Conservation (phyloP, 2,797 vertebrate species). For the Podarcis lilfordi region DNA sequence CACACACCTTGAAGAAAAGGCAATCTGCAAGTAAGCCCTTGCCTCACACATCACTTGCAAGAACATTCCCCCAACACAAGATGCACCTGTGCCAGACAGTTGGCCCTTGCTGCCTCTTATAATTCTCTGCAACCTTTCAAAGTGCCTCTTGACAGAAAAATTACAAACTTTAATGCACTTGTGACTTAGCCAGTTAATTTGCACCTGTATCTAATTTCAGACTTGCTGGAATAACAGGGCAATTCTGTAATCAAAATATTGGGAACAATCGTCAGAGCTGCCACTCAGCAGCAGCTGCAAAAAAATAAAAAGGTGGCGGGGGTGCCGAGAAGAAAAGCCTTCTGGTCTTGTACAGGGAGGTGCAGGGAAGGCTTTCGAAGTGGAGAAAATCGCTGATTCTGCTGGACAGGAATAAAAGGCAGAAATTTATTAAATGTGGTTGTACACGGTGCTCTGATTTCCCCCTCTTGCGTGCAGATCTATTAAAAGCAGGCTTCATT, state of each 20-base stretch:
- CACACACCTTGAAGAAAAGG: background rate
- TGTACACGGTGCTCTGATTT: background rate
- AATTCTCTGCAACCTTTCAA: slow-evolving; percentile 65
- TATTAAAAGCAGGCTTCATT: slow-evolving; percentile 7
- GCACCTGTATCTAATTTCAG: slow-evolving; percentile 77
- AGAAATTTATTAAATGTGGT: slow-evolving; percentile 19
- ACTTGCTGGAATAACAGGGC: slow-evolving; percentile 72
- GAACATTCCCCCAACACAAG: accelerated
- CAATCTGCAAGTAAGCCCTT: background rate
- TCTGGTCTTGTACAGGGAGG: background rate
- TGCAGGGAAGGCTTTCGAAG: background rate
- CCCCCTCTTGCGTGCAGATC: background rate
- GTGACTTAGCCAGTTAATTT: slow-evolving; percentile 73
- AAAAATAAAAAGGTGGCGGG: background rate
- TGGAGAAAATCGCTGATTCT: background rate
- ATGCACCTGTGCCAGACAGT: slow-evolving; percentile 48
- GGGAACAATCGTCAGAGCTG: slow-evolving; percentile 39
- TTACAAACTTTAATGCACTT: slow-evolving; percentile 69
- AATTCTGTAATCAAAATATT: slow-evolving; percentile 70
- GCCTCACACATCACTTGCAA: background rate
- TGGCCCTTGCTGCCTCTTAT: slow-evolving; percentile 13
- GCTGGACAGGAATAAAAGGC: background rate
- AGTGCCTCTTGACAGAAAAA: slow-evolving; percentile 73
- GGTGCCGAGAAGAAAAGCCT: background rate
- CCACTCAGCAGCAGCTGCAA: slow-evolving; percentile 44